phyloP scores from a whole-genome alignment of 2,888 invertebrate species.

The Antheraea assamensis region DNA sequence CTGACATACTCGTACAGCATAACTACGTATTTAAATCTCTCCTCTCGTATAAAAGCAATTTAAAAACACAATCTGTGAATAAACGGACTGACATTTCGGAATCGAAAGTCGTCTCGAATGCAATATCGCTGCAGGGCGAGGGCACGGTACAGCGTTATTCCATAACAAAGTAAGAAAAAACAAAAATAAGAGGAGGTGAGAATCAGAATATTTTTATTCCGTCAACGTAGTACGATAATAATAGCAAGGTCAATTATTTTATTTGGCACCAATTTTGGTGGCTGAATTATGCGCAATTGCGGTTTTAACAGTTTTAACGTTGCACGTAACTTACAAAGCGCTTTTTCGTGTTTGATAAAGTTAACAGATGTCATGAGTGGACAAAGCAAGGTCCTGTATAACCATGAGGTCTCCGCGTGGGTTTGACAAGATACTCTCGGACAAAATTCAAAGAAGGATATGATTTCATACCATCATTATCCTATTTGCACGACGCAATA shows the following conservation, averaged over 20 bases:
- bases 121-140: neutral
- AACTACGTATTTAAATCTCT: neutral
- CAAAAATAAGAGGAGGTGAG: neutral
- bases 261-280: neutral
- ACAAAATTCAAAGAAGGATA: constrained; percentile 15
- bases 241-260: neutral
- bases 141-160: neutral
- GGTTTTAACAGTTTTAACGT: neutral
- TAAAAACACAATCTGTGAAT: neutral
- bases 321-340: neutral
- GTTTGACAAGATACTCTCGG: neutral
- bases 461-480: constrained; percentile 19
- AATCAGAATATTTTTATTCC: neutral
- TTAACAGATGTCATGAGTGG: neutral
- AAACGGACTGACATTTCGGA: constrained; percentile 8
- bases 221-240: neutral
- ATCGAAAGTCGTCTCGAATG: constrained; percentile 1
- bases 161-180: neutral
- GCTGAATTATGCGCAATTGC: neutral
- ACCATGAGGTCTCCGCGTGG: neutral
- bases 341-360: neutral
- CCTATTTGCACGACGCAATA: constrained; percentile 8
- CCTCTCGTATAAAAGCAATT: neutral
- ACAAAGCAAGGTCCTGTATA: neutral
- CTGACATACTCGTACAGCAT: neutral